Conservation (phyloP, 2,888 invertebrate genomes). For the Pegoplata infirma region DNA sequence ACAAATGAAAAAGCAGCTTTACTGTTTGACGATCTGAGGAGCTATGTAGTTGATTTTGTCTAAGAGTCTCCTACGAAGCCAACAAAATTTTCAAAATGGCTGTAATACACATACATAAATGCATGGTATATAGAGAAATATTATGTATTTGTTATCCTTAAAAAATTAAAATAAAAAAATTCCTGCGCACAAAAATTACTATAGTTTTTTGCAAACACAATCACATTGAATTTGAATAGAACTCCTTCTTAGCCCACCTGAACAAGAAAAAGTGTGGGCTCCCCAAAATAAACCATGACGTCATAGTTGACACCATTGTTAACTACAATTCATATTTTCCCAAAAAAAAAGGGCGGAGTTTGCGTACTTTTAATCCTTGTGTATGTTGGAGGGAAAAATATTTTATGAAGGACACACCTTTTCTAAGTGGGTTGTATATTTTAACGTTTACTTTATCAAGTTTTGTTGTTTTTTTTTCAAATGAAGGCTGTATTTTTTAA, state of each 20-base stretch:
- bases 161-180: conserved; percentile 16
- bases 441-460: conserved; percentile 6
- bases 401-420: conserved; percentile 49
- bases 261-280: conserved; percentile 10
- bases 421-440: background rate
- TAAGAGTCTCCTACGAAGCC: conserved; percentile 73
- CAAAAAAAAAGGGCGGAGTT: conserved; percentile 58
- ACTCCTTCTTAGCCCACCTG: conserved; percentile 24
- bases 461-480: background rate
- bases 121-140: background rate
- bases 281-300: conserved; percentile 64
- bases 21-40: conserved; percentile 78
- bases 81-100: conserved; percentile 69
- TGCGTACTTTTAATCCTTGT: conserved; percentile 28
- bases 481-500: background rate
- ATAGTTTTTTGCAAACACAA: conserved; percentile 50
- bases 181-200: conserved; percentile 56
- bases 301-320: conserved; percentile 64
- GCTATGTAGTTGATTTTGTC: conserved; percentile 76
- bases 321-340: conserved; percentile 1
- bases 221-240: conserved; percentile 18
- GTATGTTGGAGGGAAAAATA: background rate
- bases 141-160: conserved; percentile 30
- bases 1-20: conserved; percentile 74
- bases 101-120: too few relatives aligned